These are phyloP conservation scores for Genyomyrus donnyi DNA, from an alignment of 2,113 vertebrate genomes.

Conservation along the genomic window DNA sequence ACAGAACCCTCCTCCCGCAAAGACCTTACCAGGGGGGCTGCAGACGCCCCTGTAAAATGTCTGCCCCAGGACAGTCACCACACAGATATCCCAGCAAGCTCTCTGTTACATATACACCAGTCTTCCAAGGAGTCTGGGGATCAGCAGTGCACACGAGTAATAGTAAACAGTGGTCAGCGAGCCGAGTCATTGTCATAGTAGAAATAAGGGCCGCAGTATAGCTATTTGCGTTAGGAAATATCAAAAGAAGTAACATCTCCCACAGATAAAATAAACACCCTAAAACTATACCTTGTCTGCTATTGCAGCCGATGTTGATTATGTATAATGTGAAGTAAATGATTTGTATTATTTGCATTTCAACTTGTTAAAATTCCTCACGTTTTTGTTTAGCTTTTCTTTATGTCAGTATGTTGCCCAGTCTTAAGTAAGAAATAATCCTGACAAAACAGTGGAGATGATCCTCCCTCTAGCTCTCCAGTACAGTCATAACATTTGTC, in stretches of 20 bases:
- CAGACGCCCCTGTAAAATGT: constrained; percentile 64
- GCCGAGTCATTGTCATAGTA: neutral
- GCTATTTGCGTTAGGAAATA: neutral
- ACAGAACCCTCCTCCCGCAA: constrained; percentile 65
- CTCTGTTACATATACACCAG: constrained; percentile 59
- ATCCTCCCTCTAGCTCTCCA: constrained; percentile 49
- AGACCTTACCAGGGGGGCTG: constrained; percentile 46
- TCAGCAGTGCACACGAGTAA: constrained; percentile 29
- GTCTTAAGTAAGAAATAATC: constrained; percentile 34
- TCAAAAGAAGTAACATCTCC: neutral
- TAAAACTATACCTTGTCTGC: neutral
- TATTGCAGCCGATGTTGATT: neutral
- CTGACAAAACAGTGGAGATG: constrained; percentile 31
- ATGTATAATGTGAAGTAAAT: neutral
- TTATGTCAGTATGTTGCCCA: constrained; percentile 28
- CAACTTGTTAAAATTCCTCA: neutral
- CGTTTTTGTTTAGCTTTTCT: constrained; percentile 1
- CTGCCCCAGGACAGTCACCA: constrained; percentile 56
- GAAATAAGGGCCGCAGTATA: neutral
- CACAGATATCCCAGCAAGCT: constrained; percentile 59
- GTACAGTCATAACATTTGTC: constrained; percentile 41
- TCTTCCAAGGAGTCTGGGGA: constrained; percentile 44
- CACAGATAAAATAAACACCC: neutral
- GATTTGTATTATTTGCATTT: constrained; percentile 2
- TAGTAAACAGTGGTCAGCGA: constrained; percentile 24